These are phyloP conservation scores for Leptinotarsa defecta DNA, from an alignment of 1,140 invertebrate genomes.

Conservation along the genomic window DNA sequence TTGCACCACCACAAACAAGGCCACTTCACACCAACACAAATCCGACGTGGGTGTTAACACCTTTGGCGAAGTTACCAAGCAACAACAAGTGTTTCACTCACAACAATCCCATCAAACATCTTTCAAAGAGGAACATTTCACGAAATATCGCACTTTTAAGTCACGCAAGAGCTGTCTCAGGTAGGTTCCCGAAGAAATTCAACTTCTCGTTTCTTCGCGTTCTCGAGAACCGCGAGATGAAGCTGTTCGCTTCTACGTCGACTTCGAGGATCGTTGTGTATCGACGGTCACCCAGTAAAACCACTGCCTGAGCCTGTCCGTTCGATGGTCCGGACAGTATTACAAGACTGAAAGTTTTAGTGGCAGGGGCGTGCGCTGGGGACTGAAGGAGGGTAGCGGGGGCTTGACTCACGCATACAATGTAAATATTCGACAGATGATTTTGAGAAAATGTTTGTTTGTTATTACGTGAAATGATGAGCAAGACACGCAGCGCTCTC, in stretches of 20 bases:
- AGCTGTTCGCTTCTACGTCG: slow-evolving; percentile 1
- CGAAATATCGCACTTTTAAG: no score
- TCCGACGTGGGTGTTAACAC: slow-evolving; percentile 10
- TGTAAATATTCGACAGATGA: no score
- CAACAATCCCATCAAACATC: slow-evolving; percentile 22
- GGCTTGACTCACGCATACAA: neutral
- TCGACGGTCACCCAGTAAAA: slow-evolving; percentile 17
- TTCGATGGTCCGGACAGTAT: slow-evolving; percentile 30
- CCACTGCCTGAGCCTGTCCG: slow-evolving; percentile 21
- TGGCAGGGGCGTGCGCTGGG: slow-evolving; percentile 12
- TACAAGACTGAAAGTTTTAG: slow-evolving; percentile 34
- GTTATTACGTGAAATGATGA: no score
- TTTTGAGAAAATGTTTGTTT: no score
- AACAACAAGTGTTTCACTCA: slow-evolving; percentile 36
- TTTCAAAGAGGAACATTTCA: no score
- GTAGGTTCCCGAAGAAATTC: neutral
- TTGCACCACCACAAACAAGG: slow-evolving; percentile 5
- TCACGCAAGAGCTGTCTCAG: neutral
- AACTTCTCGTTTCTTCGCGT: neutral
- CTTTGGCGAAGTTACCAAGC: slow-evolving; percentile 29
- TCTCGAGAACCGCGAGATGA: neutral
- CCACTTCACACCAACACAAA: neutral
- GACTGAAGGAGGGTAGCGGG: neutral
- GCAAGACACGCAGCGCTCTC: no score
- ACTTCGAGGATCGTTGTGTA: neutral